Evolutionary conservation across 92 coral and sea anemone species (phyloP), one percentile per base, ranked within the genome.

Genomic region (Heteractis magnifica): DNA sequence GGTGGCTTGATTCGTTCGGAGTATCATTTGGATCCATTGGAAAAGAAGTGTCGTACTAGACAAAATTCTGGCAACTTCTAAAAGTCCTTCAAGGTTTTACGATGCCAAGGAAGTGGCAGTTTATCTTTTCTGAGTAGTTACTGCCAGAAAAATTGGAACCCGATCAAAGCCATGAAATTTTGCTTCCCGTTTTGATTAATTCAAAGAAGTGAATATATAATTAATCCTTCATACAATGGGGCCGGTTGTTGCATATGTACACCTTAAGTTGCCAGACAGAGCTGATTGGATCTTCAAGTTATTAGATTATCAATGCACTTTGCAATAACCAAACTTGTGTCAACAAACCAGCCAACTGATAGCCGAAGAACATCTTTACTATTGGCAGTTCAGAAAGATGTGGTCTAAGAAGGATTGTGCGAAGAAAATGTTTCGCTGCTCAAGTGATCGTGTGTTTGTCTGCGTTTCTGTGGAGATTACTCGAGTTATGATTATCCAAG

Each of bases 261-360:
- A 68, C 73, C 73, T 68, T 76, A 52, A 76, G 60, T 50, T 52
- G 64, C 79, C 13, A 55, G 79, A 52, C 65, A 50, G 41, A 16
- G 15, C 52, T 76, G 79, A 76, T 76, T 76, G 79, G 79, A 76
- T 76, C 51, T 52, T 76, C 51, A 76, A 21, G 50, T n/a, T 76
- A 52, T 52, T 20, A 55, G 19, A 52, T 50, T 51, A 49, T 76
- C 79, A 74, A 74, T 74, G 58, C 41, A 76, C 52, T 20, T 52
- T 51, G 52, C 77, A 51, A 49, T 14, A 74, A 74, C 23, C 48
- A 49, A 20, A 11, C 59, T 76, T 76, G 44, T 76, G 79, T 76
- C 48, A 76, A 76, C 79, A 76, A 34, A 76, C 15, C 79, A 52
- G 19, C 44, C 51, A 55, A 8, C 11, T 23, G 12, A 26, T 68